A percentile compares a stretch with the other conserved stretches of the same genome.
These are phyloP conservation scores for Molossus molossus DNA, from an alignment of 2,797 vertebrate genomes.

Conservation along the genomic window DNA sequence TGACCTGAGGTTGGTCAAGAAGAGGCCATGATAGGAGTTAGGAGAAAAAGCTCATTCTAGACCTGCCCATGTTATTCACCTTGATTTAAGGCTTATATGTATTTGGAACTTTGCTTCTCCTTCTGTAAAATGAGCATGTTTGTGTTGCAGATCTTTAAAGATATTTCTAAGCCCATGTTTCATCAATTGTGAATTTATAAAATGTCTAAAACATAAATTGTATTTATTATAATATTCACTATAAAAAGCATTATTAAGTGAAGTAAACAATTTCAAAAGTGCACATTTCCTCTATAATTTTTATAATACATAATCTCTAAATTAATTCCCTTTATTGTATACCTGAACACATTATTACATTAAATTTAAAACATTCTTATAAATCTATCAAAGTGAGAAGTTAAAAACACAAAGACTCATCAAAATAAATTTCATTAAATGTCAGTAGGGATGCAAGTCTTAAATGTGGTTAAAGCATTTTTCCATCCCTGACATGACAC, in stretches of 20 bases:
- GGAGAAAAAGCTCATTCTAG: background rate
- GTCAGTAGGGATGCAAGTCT: background rate
- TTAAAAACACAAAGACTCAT: background rate
- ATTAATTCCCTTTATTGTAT: background rate
- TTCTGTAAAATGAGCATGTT: background rate
- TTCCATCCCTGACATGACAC: background rate
- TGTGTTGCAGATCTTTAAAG: background rate
- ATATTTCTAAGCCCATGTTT: background rate
- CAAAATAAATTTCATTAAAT: background rate
- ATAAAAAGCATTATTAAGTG: background rate
- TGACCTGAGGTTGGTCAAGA: background rate
- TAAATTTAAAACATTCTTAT: constrained; percentile 32
- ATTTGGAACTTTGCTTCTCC: background rate
- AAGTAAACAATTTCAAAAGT: background rate
- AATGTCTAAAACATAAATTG: background rate
- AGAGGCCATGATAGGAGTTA: rapidly evolving
- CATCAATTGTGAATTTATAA: background rate
- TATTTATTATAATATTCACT: background rate
- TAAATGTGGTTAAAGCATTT: constrained; percentile 62
- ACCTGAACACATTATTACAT: background rate
- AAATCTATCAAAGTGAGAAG: background rate
- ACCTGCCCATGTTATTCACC: background rate
- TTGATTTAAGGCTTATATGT: background rate
- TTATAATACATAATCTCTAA: background rate
- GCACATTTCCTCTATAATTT: background rate